A percentile compares a stretch with the other conserved stretches of the same genome.
Conservation (phyloP, 2,888 invertebrate species). For the Lottia gigantea region DNA sequence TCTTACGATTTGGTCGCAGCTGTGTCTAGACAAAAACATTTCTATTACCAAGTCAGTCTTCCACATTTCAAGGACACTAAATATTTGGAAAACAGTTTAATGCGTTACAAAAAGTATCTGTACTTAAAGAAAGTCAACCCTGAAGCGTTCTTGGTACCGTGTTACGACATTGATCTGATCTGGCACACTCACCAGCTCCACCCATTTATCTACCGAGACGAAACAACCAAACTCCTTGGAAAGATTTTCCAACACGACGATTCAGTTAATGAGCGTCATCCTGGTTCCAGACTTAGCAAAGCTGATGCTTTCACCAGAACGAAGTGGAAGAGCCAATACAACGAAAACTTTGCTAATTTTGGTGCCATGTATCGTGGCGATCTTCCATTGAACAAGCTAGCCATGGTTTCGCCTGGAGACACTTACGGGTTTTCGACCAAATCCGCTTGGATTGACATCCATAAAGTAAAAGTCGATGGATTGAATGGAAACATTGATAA, state of each 20-base stretch:
- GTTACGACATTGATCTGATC: constrained; percentile 70
- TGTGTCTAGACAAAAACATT: constrained; percentile 67
- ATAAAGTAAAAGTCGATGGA: not conserved
- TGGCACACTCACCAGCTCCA: constrained; percentile 71
- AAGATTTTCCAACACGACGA: constrained; percentile 70
- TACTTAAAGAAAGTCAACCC: constrained; percentile 66
- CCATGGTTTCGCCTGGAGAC: constrained; percentile 60
- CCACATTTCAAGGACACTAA: constrained; percentile 69
- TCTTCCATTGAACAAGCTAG: constrained; percentile 66
- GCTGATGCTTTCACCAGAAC: constrained; percentile 66
- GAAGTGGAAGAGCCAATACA: constrained; percentile 65
- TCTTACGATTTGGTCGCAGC: constrained; percentile 68
- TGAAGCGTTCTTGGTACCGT: constrained; percentile 69
- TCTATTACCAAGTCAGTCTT: constrained; percentile 69
- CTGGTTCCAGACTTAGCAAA: constrained; percentile 66
- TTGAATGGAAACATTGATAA: not conserved
- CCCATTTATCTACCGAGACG: constrained; percentile 53
- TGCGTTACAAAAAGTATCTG: constrained; percentile 67
- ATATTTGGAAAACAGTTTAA: constrained; percentile 66
- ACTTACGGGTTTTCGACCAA: constrained; percentile 59
- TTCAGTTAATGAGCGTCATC: constrained; percentile 68
- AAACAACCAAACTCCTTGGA: constrained; percentile 44
- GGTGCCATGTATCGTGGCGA: constrained; percentile 70
- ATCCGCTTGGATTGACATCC: constrained; percentile 15
- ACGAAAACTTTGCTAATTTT: constrained; percentile 66